Evolutionary conservation across 1,140 invertebrate species (phyloP).

Genomic region (Diorhabda sublineata): DNA sequence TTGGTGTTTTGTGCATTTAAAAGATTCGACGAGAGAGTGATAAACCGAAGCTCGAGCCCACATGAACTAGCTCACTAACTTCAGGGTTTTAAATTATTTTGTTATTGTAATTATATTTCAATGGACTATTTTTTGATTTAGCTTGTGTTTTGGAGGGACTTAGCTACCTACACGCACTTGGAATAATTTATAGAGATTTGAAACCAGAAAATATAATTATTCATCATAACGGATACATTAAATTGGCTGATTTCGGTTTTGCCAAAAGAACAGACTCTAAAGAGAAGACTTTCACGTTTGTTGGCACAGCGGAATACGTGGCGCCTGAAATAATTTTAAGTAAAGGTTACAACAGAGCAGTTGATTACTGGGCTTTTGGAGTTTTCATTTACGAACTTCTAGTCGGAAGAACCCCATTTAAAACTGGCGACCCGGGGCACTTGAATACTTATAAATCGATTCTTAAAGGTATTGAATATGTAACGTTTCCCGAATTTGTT

Average conservation of each 20-base stretch:
- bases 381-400: slow-evolving; percentile 90
- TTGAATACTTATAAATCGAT: slow-evolving; percentile 98
- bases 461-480: slow-evolving; percentile 82
- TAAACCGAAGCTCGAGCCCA: no score
- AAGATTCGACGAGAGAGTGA: no score
- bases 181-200: slow-evolving; percentile 89
- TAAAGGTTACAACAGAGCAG: slow-evolving; percentile 84
- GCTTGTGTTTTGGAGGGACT: slow-evolving; percentile 90
- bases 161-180: slow-evolving; percentile 80
- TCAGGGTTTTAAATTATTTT: no score
- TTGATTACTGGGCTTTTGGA: slow-evolving; percentile 94
- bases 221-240: slow-evolving; percentile 82
- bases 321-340: slow-evolving; percentile 95
- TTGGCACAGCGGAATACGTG: slow-evolving; percentile 89
- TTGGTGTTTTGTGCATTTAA: no score
- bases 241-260: slow-evolving; percentile 98
- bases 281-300: slow-evolving; percentile 95
- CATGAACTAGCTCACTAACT: no score
- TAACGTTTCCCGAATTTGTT: slow-evolving; percentile 77
- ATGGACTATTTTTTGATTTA: slow-evolving; percentile 43
- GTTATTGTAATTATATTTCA: no score
- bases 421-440: slow-evolving; percentile 76
- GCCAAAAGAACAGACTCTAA: slow-evolving; percentile 78
- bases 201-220: slow-evolving; percentile 94
- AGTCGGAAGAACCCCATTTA: slow-evolving; percentile 91